Percentiles rank a stretch among this genome's conserved stretches.
Conservation (phyloP, 2,113 vertebrate species). For the Proterorhinus semilunaris region DNA sequence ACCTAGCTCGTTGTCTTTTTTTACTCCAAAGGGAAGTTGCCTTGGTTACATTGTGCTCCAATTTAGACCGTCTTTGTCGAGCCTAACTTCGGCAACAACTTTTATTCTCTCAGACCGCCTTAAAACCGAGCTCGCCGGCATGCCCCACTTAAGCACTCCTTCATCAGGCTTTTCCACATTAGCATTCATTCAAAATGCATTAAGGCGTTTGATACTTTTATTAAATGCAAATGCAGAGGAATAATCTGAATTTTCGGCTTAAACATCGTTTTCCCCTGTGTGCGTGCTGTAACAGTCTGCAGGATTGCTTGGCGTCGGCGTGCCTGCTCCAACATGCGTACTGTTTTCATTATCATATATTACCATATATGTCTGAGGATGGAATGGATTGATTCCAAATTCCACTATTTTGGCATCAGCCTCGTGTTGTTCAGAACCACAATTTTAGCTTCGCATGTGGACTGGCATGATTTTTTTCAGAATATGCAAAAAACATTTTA, state of each 20-base stretch:
- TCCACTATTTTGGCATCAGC: slow-evolving; percentile 16
- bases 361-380: slow-evolving; percentile 34
- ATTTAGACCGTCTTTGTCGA: not conserved
- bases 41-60: not conserved
- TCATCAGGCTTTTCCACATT: slow-evolving; percentile 20
- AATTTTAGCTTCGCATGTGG: slow-evolving; percentile 34
- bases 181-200: slow-evolving; percentile 29
- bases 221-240: slow-evolving; percentile 7
- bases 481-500: slow-evolving; percentile 5
- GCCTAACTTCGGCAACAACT: not conserved
- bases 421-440: slow-evolving; percentile 34
- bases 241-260: slow-evolving; percentile 20
- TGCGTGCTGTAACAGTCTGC: slow-evolving; percentile 6
- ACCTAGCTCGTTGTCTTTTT: too few species aligned
- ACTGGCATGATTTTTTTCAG: slow-evolving; percentile 9
- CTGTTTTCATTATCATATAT: slow-evolving; percentile 61
- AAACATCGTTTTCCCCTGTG: not conserved
- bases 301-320: slow-evolving; percentile 30
- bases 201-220: slow-evolving; percentile 13
- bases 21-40: not conserved
- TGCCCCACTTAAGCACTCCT: slow-evolving; percentile 5
- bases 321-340: slow-evolving; percentile 37
- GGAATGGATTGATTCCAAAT: too few species aligned
- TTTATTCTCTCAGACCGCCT: slow-evolving; percentile 16
- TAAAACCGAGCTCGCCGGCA: slow-evolving; percentile 29